Percentiles rank a stretch among this genome's conserved stretches.
These are phyloP conservation scores for Peromyscus leucopus DNA, from an alignment of 2,113 vertebrate species.

Conservation along the genomic window DNA sequence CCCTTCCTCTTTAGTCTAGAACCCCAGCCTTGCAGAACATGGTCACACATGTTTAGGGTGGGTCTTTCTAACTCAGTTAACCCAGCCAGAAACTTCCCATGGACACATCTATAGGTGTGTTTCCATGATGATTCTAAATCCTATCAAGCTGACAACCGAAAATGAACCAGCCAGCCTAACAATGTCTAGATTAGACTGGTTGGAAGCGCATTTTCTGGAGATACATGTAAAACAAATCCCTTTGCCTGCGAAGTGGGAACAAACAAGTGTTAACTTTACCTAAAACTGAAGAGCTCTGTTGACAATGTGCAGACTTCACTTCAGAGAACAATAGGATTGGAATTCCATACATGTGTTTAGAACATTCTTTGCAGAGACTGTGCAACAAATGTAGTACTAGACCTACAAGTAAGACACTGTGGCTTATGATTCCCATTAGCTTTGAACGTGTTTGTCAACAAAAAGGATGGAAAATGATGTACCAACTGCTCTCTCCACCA, in stretches of 20 bases:
- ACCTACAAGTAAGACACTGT: constrained; percentile 16
- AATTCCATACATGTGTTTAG: constrained; percentile 22
- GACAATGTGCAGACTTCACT: background rate
- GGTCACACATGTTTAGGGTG: background rate
- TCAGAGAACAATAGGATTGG: constrained; percentile 30
- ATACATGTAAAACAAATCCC: constrained; percentile 9
- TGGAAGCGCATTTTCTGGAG: constrained; percentile 47
- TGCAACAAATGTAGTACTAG: background rate
- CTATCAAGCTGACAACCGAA: background rate
- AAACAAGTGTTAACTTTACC: background rate
- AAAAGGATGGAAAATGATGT: background rate
- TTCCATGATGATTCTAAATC: background rate
- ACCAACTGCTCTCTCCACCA: background rate
- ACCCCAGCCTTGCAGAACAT: no score
- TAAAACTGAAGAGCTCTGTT: constrained; percentile 5
- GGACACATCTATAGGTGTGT: background rate
- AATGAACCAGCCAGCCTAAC: background rate
- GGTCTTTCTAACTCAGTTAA: background rate
- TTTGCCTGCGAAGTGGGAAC: constrained; percentile 14
- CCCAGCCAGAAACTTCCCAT: background rate
- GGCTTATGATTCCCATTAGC: constrained; percentile 43
- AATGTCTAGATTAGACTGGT: background rate
- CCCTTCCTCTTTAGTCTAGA: no score
- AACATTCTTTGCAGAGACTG: constrained; percentile 20
- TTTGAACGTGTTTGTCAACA: constrained; percentile 44